These are phyloP conservation scores for Drosophila willistoni DNA, from an alignment of 1,140 invertebrate genomes.

Conservation along the genomic window DNA sequence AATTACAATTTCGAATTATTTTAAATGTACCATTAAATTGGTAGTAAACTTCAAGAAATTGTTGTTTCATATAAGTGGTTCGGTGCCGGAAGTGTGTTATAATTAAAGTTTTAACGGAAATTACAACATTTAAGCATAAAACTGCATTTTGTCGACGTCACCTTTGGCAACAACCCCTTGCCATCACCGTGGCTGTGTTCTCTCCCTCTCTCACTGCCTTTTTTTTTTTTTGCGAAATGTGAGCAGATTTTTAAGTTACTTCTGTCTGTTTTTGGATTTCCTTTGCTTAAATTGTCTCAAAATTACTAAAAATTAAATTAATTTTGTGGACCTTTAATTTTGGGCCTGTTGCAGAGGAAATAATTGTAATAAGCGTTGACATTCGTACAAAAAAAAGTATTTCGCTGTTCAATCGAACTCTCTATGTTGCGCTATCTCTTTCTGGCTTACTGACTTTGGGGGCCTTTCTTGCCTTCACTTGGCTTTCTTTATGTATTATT, in stretches of 20 bases:
- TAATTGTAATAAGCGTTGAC: not conserved
- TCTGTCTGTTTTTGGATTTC: slow-evolving; percentile 28
- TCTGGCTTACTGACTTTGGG: slow-evolving; percentile 23
- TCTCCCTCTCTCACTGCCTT: slow-evolving; percentile 45
- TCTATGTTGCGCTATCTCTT: slow-evolving; percentile 40
- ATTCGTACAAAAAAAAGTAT: slow-evolving; percentile 29
- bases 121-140: slow-evolving; percentile 29
- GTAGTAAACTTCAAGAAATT: not conserved
- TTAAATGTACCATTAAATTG: slow-evolving; percentile 5
- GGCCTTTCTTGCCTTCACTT: slow-evolving; percentile 29
- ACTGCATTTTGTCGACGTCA: slow-evolving; percentile 72
- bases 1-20: slow-evolving; percentile 13
- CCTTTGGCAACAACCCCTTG: slow-evolving; percentile 56
- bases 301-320: slow-evolving; percentile 21
- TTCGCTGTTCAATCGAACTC: slow-evolving; percentile 26
- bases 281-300: slow-evolving; percentile 12
- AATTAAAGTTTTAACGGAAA: slow-evolving; percentile 5
- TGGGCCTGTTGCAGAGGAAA: slow-evolving; percentile 1
- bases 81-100: slow-evolving; percentile 5
- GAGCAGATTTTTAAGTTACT: slow-evolving; percentile 38
- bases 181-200: slow-evolving; percentile 39
- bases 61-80: not conserved
- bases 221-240: slow-evolving; percentile 44
- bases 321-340: slow-evolving; percentile 13
- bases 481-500: slow-evolving; percentile 64